Conservation (phyloP, 2,888 invertebrate genomes). For the Ametastegia equiseti region DNA sequence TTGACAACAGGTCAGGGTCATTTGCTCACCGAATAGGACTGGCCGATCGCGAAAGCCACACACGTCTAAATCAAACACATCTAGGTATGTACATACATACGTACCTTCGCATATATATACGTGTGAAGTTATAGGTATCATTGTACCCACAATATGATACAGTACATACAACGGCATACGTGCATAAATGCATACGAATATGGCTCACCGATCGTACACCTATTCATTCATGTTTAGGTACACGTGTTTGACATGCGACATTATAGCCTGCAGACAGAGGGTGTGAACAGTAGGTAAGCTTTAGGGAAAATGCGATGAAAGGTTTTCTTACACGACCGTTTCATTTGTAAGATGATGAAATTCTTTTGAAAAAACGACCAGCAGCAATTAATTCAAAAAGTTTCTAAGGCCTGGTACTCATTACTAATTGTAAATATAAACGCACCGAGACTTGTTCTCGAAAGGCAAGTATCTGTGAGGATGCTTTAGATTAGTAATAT, state of each 20-base stretch:
- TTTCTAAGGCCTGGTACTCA: no score
- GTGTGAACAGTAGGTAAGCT: not conserved
- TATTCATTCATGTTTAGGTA: not conserved
- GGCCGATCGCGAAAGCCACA: slow-evolving; percentile 24
- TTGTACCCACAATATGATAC: not conserved
- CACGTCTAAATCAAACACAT: slow-evolving; percentile 1
- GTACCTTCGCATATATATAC: not conserved
- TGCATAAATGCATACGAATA: not conserved
- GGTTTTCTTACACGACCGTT: not conserved
- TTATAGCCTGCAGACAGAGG: not conserved
- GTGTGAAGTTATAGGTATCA: not conserved
- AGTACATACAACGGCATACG: not conserved
- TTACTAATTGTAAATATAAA: no score
- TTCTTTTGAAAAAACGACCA: not conserved
- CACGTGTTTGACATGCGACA: not conserved
- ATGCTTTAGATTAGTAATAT: no score
- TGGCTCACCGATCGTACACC: not conserved
- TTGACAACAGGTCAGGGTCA: slow-evolving; percentile 39
- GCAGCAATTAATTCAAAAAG: no score
- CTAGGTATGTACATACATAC: not conserved
- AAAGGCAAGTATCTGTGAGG: no score
- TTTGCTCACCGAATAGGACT: slow-evolving; percentile 14
- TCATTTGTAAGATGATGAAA: not conserved
- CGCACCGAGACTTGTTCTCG: no score
- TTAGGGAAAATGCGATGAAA: not conserved